Conservation (phyloP, 2,888 invertebrate genomes). For the Pteria penguin region DNA sequence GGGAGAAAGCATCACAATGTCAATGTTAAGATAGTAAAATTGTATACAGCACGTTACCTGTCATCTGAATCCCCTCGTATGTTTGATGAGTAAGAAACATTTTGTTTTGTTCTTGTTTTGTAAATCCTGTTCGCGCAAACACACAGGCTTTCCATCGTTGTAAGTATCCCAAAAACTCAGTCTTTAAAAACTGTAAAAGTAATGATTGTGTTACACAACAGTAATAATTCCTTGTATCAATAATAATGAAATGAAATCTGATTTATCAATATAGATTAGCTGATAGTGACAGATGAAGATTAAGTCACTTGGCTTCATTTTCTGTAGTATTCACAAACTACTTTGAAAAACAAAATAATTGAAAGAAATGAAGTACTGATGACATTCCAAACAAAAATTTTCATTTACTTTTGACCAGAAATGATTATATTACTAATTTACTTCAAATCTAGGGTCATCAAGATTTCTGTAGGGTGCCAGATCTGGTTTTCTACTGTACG, state of each 20-base stretch:
- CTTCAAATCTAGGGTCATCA: slow-evolving; percentile 7
- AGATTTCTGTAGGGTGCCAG: neutral
- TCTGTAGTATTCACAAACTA: no score
- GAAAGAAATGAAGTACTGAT: no score
- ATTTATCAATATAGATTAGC: no score
- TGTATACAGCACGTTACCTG: no score
- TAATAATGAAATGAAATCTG: no score
- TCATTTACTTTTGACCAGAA: neutral
- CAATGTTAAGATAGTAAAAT: no score
- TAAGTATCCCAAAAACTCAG: neutral
- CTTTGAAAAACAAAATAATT: no score
- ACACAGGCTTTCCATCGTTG: neutral
- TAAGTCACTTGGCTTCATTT: no score
- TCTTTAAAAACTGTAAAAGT: slow-evolving; percentile 1
- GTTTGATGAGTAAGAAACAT: slow-evolving; percentile 10
- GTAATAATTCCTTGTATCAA: no score
- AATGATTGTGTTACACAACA: no score
- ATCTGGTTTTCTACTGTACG: neutral
- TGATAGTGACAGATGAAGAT: no score
- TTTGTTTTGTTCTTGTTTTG: slow-evolving; percentile 5
- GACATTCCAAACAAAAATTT: neutral
- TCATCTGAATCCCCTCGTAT: slow-evolving; percentile 5
- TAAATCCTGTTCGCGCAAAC: neutral
- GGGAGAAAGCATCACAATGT: no score
- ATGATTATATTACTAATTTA: neutral